Evolutionary conservation across 2,113 vertebrate genomes (phyloP).

Genomic region (Silurus meridionalis): DNA sequence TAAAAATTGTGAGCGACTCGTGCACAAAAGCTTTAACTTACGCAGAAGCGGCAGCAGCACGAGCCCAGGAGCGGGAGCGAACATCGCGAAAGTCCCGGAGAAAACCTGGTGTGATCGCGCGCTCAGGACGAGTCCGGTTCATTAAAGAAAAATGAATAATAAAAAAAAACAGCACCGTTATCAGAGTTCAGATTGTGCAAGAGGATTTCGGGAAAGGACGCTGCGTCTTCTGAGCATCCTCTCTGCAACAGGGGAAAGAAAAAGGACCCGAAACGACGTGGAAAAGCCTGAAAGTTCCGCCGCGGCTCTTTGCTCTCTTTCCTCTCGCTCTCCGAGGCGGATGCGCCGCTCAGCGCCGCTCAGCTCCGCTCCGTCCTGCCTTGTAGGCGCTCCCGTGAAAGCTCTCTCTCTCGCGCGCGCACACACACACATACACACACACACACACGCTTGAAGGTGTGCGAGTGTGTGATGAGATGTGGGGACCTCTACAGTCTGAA

Average conservation of each 20-base stretch:
- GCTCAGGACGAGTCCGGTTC: conserved; percentile 9
- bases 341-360: neutral
- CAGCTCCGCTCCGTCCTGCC: neutral
- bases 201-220: conserved; percentile 1
- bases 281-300: conserved; percentile 4
- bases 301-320: neutral
- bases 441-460: conserved; percentile 38
- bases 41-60: conserved; percentile 4
- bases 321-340: neutral
- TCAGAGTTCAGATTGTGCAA: neutral
- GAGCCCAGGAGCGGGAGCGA: neutral
- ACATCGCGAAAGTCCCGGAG: conserved; percentile 21
- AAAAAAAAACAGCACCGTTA: neutral
- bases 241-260: neutral
- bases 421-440: conserved; percentile 5
- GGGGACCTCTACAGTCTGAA: conserved; percentile 62
- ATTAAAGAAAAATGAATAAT: neutral
- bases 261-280: neutral
- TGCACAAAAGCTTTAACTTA: conserved; percentile 5
- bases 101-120: conserved; percentile 10
- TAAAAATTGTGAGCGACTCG: neutral
- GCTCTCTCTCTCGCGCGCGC: neutral
- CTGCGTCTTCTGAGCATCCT: conserved; percentile 23
- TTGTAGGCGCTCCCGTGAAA: conserved; percentile 13
- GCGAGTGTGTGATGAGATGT: conserved; percentile 33